Conservation (phyloP, 2,888 invertebrate species). For the Brachylomia viminalis region DNA sequence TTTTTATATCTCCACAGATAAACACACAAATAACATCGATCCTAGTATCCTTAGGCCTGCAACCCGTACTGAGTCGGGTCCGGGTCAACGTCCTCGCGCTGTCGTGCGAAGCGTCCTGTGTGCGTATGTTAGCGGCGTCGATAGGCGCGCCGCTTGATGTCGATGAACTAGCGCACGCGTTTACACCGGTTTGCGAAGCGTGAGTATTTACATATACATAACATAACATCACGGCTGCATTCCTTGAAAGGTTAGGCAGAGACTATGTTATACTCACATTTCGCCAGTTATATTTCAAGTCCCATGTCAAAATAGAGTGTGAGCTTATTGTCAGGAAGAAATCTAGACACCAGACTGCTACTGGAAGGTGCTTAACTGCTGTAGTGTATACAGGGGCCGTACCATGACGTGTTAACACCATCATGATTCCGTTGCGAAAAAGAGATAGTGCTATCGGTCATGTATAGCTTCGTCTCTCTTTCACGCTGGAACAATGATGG, state of each 20-base stretch:
- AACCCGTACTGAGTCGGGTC: conserved; percentile 71
- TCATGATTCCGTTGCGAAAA: too few relatives aligned
- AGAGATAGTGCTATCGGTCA: too few relatives aligned
- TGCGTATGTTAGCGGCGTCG: conserved; percentile 75
- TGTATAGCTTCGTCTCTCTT: too few relatives aligned
- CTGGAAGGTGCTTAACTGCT: too few relatives aligned
- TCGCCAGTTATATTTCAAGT: neutral
- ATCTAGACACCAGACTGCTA: too few relatives aligned
- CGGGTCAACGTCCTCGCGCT: conserved; percentile 80
- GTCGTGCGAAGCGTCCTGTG: conserved; percentile 79
- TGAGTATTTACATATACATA: conserved; percentile 58
- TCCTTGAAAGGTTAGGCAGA: too few relatives aligned
- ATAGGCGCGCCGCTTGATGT: conserved; percentile 75
- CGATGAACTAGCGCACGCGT: conserved; percentile 66
- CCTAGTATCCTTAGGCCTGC: conserved; percentile 75
- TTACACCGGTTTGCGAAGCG: conserved; percentile 66
- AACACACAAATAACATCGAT: conserved; percentile 79
- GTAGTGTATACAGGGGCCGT: too few relatives aligned
- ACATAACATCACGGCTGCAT: neutral
- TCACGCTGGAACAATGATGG: too few relatives aligned
- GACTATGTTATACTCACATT: neutral
- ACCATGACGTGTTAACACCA: too few relatives aligned
- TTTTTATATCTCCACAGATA: conserved; percentile 71
- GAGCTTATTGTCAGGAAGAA: too few relatives aligned
- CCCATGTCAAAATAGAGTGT: neutral